Evolutionary conservation across 1,140 invertebrate species (phyloP).

Genomic region (Copidosoma floridanum): DNA sequence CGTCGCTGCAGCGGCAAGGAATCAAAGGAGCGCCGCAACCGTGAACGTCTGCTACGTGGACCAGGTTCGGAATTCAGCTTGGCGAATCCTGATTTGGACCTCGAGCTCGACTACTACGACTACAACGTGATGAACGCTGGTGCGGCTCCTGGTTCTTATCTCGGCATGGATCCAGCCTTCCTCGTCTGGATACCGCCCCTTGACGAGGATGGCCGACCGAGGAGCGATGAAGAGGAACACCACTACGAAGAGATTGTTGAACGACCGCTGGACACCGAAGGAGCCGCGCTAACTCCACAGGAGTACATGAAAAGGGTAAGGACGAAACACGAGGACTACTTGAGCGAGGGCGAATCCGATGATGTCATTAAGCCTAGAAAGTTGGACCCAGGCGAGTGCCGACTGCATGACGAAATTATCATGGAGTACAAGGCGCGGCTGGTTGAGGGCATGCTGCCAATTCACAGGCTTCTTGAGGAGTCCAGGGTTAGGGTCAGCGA

Average conservation of each 20-base stretch:
- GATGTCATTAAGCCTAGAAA: too few species aligned
- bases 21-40: conserved; percentile 74
- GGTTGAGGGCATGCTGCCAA: conserved; percentile 48
- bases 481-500: conserved; percentile 47
- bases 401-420: background rate
- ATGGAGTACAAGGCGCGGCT: conserved; percentile 43
- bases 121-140: conserved; percentile 80
- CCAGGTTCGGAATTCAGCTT: conserved; percentile 76
- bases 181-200: conserved; percentile 83
- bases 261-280: too few species aligned
- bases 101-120: conserved; percentile 86
- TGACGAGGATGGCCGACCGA: conserved; percentile 45
- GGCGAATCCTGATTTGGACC: conserved; percentile 68
- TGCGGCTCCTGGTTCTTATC: conserved; percentile 76
- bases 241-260: conserved; percentile 30
- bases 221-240: conserved; percentile 46
- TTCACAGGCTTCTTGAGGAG: conserved; percentile 49
- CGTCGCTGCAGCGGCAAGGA: conserved; percentile 60
- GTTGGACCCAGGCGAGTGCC: too few species aligned
- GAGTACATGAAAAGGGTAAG: background rate
- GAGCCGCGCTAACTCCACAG: conserved; percentile 28
- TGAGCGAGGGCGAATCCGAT: too few species aligned
- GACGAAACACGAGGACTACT: too few species aligned
- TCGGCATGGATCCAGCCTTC: conserved; percentile 84
- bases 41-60: conserved; percentile 65